Conservation (phyloP, 1,140 invertebrate genomes). For the Drosophila auraria region DNA sequence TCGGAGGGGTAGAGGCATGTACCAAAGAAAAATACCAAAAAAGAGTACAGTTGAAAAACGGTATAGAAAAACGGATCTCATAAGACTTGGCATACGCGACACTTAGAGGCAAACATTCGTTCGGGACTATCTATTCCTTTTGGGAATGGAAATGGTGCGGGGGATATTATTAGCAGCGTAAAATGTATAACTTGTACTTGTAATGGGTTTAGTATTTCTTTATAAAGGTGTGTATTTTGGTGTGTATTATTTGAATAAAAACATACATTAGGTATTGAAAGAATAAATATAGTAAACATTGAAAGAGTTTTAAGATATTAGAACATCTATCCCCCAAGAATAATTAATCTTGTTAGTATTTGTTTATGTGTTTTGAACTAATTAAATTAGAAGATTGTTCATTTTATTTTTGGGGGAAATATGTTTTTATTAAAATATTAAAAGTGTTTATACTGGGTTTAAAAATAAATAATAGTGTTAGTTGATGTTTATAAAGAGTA, state of each 20-base stretch:
- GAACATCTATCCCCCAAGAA: not conserved
- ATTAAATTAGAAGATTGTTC: not conserved
- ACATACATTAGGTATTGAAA: not conserved
- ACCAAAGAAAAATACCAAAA: slow-evolving; percentile 52
- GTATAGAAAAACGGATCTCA: slow-evolving; percentile 36
- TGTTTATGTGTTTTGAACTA: not conserved
- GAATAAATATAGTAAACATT: slow-evolving; percentile 2
- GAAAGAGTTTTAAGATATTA: not conserved
- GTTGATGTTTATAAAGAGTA: not conserved
- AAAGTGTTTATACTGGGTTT: not conserved
- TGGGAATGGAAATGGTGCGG: slow-evolving; percentile 7
- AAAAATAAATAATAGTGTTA: not conserved
- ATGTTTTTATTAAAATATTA: not conserved
- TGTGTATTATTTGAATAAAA: not conserved
- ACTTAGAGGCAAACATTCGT: slow-evolving; percentile 50
- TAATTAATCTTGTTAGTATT: not conserved
- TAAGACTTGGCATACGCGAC: slow-evolving; percentile 56
- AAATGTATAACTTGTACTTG: slow-evolving; percentile 8
- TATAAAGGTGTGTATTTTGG: not conserved
- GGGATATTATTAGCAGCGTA: slow-evolving; percentile 20
- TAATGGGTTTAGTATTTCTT: not conserved
- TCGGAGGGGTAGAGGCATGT: slow-evolving; percentile 57
- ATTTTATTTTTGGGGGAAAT: not conserved
- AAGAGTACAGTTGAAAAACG: slow-evolving; percentile 54
- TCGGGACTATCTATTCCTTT: slow-evolving; percentile 2